Conservation (phyloP, 2,888 invertebrate genomes). For the Hipparchia semele region DNA sequence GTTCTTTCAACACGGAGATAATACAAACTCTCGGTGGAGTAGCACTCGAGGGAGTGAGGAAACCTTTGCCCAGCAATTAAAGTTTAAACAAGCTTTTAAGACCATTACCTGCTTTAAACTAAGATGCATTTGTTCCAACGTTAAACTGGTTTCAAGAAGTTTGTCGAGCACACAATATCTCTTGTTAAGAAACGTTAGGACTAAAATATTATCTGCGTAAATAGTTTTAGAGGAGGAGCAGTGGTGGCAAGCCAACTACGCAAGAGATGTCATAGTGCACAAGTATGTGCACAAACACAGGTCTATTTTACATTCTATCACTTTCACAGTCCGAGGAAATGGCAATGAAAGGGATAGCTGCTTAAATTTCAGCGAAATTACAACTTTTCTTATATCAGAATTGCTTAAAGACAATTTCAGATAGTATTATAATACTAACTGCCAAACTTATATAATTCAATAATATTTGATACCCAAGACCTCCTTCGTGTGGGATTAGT, state of each 20-base stretch:
- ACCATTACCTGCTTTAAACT: slow-evolving; percentile 14
- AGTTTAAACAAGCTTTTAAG: slow-evolving; percentile 18
- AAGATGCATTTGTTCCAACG: slow-evolving; percentile 6
- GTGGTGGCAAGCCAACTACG: not conserved
- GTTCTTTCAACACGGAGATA: slow-evolving; percentile 13
- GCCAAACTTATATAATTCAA: too few species aligned
- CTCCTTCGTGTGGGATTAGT: too few species aligned
- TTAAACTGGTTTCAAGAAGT: slow-evolving; percentile 15
- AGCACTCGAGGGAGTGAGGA: not conserved
- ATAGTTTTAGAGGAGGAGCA: not conserved
- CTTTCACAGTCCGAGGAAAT: too few species aligned
- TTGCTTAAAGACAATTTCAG: too few species aligned
- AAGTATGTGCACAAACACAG: too few species aligned
- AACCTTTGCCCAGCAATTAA: slow-evolving; percentile 21
- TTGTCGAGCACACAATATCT: not conserved
- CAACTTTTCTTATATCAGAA: too few species aligned
- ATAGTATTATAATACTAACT: too few species aligned
- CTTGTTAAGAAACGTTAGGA: not conserved
- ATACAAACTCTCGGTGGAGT: slow-evolving; percentile 4
- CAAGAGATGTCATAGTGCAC: too few species aligned
- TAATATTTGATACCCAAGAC: too few species aligned
- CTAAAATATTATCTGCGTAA: not conserved
- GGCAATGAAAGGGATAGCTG: too few species aligned
- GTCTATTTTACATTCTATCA: too few species aligned
- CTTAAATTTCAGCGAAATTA: too few species aligned